A percentile compares a stretch with the other conserved stretches of the same genome.
phyloP scores from a whole-genome alignment of 2,888 invertebrate species.

The Meteorus cinctellus region DNA sequence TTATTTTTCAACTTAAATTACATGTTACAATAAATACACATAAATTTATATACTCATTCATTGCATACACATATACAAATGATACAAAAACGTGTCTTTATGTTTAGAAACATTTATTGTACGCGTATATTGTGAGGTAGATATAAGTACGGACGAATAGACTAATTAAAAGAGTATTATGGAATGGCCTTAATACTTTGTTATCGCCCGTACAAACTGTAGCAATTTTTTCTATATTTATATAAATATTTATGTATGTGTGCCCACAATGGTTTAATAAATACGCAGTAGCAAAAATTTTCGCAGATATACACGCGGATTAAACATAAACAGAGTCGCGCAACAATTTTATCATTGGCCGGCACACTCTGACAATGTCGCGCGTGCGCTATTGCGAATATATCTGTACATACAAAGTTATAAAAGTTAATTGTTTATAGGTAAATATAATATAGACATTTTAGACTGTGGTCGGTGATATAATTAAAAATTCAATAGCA shows the following conservation, averaged over 20 bases:
- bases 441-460: not conserved
- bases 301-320: not conserved
- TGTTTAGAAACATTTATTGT: not conserved
- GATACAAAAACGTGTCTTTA: not conserved
- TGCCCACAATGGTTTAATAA: not conserved
- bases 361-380: not conserved
- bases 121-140: not conserved
- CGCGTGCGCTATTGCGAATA: not conserved
- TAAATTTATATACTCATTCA: not conserved
- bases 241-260: conserved; percentile 23
- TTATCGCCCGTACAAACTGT: conserved; percentile 38
- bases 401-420: not conserved
- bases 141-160: conserved; percentile 59
- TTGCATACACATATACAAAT: not conserved
- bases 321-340: conserved; percentile 6
- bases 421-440: not conserved
- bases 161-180: conserved; percentile 70
- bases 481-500: not conserved
- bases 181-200: conserved; percentile 45
- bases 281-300: not conserved
- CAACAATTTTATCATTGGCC: conserved; percentile 31
- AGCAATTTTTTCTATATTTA: conserved; percentile 12
- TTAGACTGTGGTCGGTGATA: not conserved
- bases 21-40: conserved; percentile 48
- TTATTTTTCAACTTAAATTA: conserved; percentile 56